Evolutionary conservation across 2,888 invertebrate genomes (phyloP).

Genomic region (Ormyrus thymus): DNA sequence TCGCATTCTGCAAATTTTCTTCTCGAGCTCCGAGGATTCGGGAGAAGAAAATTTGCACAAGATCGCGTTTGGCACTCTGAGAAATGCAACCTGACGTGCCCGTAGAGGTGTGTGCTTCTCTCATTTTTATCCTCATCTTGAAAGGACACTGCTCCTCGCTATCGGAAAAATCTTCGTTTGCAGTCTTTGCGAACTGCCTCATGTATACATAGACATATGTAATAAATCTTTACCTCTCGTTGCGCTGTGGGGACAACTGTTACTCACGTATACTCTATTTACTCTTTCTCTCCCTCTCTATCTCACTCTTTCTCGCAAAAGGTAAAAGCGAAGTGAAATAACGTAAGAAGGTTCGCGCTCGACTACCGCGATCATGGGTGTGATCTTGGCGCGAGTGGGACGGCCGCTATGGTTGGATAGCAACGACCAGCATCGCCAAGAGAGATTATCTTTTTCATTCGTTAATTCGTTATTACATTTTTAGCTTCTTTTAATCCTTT

Average conservation of each 20-base stretch:
- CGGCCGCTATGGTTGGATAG: constrained; percentile 72
- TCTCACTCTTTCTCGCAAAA: constrained; percentile 23
- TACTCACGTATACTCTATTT: background rate
- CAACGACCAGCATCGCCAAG: constrained; percentile 75
- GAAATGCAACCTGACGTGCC: constrained; percentile 62
- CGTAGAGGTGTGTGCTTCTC: constrained; percentile 30
- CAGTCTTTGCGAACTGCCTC: background rate
- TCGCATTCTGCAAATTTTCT: constrained; percentile 17
- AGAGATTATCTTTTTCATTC: constrained; percentile 59
- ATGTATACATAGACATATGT: constrained; percentile 10
- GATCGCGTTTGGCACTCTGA: constrained; percentile 73
- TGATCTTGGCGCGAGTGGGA: constrained; percentile 60
- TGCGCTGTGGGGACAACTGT: constrained; percentile 21
- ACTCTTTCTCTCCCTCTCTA: background rate
- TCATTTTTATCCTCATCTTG: constrained; percentile 3
- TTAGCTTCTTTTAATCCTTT: constrained; percentile 44
- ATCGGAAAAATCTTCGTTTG: constrained; percentile 30
- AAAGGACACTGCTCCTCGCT: constrained; percentile 29
- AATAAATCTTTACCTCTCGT: constrained; percentile 21
- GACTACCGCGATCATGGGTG: constrained; percentile 34
- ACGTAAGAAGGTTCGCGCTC: constrained; percentile 53
- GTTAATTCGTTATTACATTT: constrained; percentile 36
- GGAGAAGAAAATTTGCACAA: constrained; percentile 42
- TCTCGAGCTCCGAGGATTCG: background rate
- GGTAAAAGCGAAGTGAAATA: constrained; percentile 53